Evolutionary conservation across 2,888 invertebrate genomes (phyloP).

Genomic region (Pachliopta kotzebuea): DNA sequence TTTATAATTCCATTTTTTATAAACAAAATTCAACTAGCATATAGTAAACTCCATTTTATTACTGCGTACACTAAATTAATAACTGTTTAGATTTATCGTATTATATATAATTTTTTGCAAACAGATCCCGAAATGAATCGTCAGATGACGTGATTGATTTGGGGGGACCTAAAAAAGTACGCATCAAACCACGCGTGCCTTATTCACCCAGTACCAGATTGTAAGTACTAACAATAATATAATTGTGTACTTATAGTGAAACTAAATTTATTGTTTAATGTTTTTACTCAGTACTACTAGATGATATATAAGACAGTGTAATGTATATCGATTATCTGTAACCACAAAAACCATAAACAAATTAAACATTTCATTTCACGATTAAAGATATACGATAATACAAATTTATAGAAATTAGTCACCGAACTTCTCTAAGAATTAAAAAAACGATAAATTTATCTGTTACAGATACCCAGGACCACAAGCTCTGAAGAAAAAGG

Average conservation of each 20-base stretch:
- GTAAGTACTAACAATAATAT: slow-evolving; percentile 4
- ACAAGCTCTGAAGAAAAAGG: slow-evolving; percentile 3
- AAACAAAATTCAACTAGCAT: not conserved
- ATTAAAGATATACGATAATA: too few species aligned
- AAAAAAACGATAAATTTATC: too few species aligned
- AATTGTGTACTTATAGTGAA: too few species aligned
- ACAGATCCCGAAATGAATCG: not conserved
- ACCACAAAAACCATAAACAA: too few species aligned
- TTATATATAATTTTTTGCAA: not conserved
- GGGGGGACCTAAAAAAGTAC: slow-evolving; percentile 7
- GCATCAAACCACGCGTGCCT: not conserved
- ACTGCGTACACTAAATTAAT: not conserved
- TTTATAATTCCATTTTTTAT: not conserved
- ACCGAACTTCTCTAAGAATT: too few species aligned
- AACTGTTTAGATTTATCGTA: not conserved
- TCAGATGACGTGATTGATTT: slow-evolving; percentile 16
- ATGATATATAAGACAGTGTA: too few species aligned
- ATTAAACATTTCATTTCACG: too few species aligned
- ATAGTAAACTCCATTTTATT: not conserved
- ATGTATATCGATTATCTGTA: too few species aligned
- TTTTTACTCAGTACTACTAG: too few species aligned
- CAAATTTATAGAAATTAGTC: too few species aligned
- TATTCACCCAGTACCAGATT: slow-evolving; percentile 20
- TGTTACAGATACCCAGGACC: slow-evolving; percentile 18
- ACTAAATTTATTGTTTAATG: too few species aligned